phyloP scores from a whole-genome alignment of 1,140 invertebrate genomes.

The Daktulosphaira vitifoliae region DNA sequence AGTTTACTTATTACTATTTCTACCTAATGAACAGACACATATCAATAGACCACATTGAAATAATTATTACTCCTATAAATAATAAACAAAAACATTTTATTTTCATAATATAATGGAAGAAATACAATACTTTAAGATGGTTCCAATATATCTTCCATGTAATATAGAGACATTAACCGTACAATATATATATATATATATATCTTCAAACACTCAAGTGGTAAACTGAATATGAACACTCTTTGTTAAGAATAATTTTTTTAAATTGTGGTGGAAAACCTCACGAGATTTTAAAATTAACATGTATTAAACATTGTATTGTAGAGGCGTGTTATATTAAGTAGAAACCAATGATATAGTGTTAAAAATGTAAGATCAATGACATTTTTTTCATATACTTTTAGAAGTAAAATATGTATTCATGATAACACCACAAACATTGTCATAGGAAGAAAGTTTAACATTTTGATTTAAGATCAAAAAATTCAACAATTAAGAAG shows the following conservation, averaged over 20 bases:
- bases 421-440: not conserved
- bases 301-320: too few relatives aligned
- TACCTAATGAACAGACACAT: constrained; percentile 21
- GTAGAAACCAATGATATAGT: constrained; percentile 6
- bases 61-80: not conserved
- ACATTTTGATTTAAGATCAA: not conserved
- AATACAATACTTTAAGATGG: not conserved
- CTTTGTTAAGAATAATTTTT: too few relatives aligned
- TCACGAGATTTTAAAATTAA: too few relatives aligned
- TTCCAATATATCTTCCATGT: too few relatives aligned
- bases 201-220: not conserved
- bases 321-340: too few relatives aligned
- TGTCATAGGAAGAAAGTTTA: not conserved
- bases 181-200: constrained; percentile 4
- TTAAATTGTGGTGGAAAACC: too few relatives aligned
- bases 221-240: not conserved
- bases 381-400: too few relatives aligned
- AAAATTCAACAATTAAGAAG: constrained; percentile 6
- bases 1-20: constrained; percentile 10
- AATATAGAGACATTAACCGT: constrained; percentile 11
- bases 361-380: too few relatives aligned
- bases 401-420: not conserved
- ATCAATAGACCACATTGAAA: not conserved
- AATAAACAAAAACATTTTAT: too few relatives aligned
- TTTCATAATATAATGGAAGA: not conserved